These are phyloP conservation scores for Antigone vipio DNA, from an alignment of 2,113 vertebrate genomes.

Conservation along the genomic window DNA sequence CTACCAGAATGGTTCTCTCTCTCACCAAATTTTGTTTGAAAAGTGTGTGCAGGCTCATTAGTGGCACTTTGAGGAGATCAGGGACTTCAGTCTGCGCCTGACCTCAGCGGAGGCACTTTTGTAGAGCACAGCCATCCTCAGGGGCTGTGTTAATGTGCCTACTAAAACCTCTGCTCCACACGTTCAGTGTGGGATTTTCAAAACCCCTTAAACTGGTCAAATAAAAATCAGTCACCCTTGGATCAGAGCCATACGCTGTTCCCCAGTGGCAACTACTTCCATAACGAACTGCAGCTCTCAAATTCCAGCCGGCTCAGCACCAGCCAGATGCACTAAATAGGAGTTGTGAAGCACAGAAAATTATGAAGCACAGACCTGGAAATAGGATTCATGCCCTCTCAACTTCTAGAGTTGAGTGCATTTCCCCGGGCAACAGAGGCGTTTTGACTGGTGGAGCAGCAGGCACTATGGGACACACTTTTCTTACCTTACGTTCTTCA, in stretches of 20 bases:
- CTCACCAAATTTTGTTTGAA: not conserved
- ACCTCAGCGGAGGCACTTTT: not conserved
- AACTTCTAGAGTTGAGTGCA: not conserved
- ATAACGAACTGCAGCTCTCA: not conserved
- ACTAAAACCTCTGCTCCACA: not conserved
- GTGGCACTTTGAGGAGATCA: not conserved
- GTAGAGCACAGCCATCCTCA: not conserved
- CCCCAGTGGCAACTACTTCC: not conserved
- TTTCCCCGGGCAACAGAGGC: not conserved
- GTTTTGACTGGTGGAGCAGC: not conserved
- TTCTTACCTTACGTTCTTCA: not conserved
- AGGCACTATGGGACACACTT: not conserved
- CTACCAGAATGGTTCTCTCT: not conserved
- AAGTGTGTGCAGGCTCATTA: not conserved
- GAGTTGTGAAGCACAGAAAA: constrained; percentile 2
- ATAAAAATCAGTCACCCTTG: not conserved
- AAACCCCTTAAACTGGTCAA: not conserved
- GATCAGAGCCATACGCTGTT: not conserved
- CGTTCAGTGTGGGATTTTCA: not conserved
- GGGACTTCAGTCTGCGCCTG: not conserved
- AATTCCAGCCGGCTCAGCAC: not conserved
- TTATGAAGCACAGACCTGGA: not conserved
- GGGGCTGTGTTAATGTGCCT: not conserved
- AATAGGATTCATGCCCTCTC: constrained; percentile 4
- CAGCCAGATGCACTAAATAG: not conserved